Evolutionary conservation across 2,113 vertebrate species (phyloP), one percentile per base, ranked within the genome.

Genomic region (Oostethus manadensis): DNA sequence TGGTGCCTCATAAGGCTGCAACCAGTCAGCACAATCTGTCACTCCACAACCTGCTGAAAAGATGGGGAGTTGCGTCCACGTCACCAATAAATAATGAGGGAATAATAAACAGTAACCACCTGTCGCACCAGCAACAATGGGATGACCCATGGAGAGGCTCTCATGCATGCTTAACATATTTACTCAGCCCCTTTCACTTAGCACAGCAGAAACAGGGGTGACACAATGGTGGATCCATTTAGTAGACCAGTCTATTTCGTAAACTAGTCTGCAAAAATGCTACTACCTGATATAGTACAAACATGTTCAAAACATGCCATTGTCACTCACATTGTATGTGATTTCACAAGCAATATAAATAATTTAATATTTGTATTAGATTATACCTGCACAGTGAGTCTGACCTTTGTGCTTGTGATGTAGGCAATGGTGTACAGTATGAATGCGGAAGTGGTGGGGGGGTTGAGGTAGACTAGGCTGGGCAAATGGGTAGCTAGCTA

Each of bases 121-220:
- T 96, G 94, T 96, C 93, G 94, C 90, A 86, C 89, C 88, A 83
- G 84, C 81, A 66, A 86, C 87, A 94, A 97, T 92, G 89, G 88
- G 73, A 21, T 84, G 81, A 86, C 78, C 72, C 88, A 89, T 93
- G 93, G 84, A 92, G 92, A 92, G 90, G 84, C 90, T 88, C 93
- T 94, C 94, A 95, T 94, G 94, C 94, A 93, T 94, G 93, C 88
- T 91, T 92, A 95, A 95, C 94, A 94, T 95, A 97, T 95, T 94
- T 95, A 94, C 93, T 94, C 93, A 93, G 90, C 91, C 86, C 86
- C 85, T 93, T 93, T 96, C 93, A 94, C 93, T 93, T 94, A 94
- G 94, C 92, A 93, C 93, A 91, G 90, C 92, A 92, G 91, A 94
- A 91, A 93, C 89, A 90, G 91, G 86, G 66, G 79, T 88, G 85